Base-by-base conservation (phyloP, 2,113 vertebrate genomes). In the Saimiri boliviensis region DNA sequence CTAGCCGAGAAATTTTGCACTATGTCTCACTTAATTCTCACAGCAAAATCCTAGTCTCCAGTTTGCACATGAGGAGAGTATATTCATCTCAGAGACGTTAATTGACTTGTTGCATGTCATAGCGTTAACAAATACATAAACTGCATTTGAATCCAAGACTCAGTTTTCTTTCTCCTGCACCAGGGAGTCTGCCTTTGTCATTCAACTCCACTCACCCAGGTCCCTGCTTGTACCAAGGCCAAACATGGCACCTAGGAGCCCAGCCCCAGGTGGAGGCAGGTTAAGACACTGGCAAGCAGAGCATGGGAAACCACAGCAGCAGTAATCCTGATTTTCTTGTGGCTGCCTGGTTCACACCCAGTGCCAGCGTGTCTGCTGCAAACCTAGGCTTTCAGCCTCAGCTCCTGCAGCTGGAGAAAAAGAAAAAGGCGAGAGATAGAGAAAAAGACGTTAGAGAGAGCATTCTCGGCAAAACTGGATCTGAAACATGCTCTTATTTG, bases 221-320 rank as follows among this genome's bases (percentile, higher is more conserved):
- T 76, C 8, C 19, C 56, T 17, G 45, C 74, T 84, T 85, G 66
- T 49, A 47, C 66, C 76, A 66, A 16, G 54, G 54, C 74, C 42
- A 52, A 79, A 3, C 19, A 7, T 30, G 81, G 70, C n/a, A 76
- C 21, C 74, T 32, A 21, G 66, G 19, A 93, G 47, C 85, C 93
- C 63, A 71, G 81, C 82, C 77, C 87, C 40, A 82, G 81, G 84
- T 71, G 35, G 89, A 92, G 91, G 66, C 91, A 73, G 76, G 81
- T 94, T 60, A 91, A 80, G 71, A 45, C 88, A 73, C 16, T 16
- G 9, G 35, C 25, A 54, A 17, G 35, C 42, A 89, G 86, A 89
- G 35, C 58, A 32, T 58, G 91, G 56, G n/a, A 81, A 95, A 40
- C 56, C 84, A 74, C 20, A 52, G 73, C 19, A 12, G 19, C 9